Evolutionary conservation across 2,797 vertebrate genomes (phyloP), one percentile per base, ranked within the genome.

Genomic region (Etheostoma nigrum): DNA sequence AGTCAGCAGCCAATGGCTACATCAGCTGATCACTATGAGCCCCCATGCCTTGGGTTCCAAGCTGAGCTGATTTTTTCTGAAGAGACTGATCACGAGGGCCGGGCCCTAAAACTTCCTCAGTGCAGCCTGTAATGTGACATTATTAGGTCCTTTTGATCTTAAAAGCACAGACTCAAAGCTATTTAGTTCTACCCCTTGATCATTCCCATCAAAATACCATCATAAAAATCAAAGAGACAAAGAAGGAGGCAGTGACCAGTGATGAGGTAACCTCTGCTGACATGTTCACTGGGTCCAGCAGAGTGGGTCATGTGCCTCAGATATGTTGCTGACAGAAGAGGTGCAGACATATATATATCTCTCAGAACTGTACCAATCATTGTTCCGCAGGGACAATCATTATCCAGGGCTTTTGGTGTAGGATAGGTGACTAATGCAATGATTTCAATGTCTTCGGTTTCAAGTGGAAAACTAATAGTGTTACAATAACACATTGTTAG

Each of bases 81-180:
- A 71, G 81, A 82, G 68, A 72, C 79, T 81, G 72, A 88, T 92
- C 92, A 92, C 59, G 70, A 89, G 91, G 86, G 85, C 86, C 4
- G 65, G 81, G 84, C 82, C 84, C 81, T 89, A 91, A 88, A 92
- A 88, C 88, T 84, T 85, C 91, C 79, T 82, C 83, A 59, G 86
- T 88, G 88, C 90, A 91, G 93, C 92, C 92, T 91, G 91, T 93
- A 92, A 95, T 91, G 80, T 91, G 84, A 88, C 90, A 91, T 93
- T 91, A 94, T 90, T 89, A 80, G 78, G 61, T 70, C 67, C 83
- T 87, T 95, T 93, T 94, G 94, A 95, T 95, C 93, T 91, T 62
- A 71, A 87, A 91, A 90, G 87, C 89, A 78, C 62, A 67, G 81
- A 81, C 89, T 94, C 91, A 45, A 52, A 92, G 81, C 89, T 74